Evolutionary conservation across 2,888 invertebrate species (phyloP), one percentile per base, ranked within the genome.

Genomic region (Odontocerum albicorne): DNA sequence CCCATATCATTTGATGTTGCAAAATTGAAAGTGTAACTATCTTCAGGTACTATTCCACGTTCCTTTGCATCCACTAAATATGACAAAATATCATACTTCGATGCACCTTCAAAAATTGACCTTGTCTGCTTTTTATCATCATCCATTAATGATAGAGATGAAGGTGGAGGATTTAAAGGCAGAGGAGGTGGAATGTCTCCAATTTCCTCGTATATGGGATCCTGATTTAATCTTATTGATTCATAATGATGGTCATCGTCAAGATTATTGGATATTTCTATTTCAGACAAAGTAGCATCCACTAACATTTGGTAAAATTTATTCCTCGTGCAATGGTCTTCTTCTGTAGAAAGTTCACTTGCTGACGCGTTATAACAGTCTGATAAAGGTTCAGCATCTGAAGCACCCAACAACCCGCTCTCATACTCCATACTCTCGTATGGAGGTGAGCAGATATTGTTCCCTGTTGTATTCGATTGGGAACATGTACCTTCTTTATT

Each of bases 41-140:
- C 87, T 72, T 87, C 87, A 52, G 84, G 79, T 63, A 83, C 82
- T 52, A 87, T 81, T 3, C 87, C 87, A 60, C 87, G 77, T 70
- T 88, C 88, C 73, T 90, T 89, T 57, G 92, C 90, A 69, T 92
- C 92, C 57, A 93, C 92, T 61, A 95, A 77, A 67, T 93, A 94
- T 57, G 90, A 92, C 45, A 95, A 77, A 65, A 95, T 90, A 66
- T 95, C 93, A 66, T 92, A 92, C 69, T 92, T 92, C 10, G 92
- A 90, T 55, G 89, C 89, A 45, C 90, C 86, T 73, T 88, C 85
- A 73, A 90, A 88, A 67, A 87, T 87, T 42, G 87, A 87, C 62
- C 83, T 80, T 42, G 82, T 83, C 60, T 81, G 85, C 66, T 88
- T 87, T 66, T 88, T 87, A 49, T 87, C 88, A 62, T 88, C 80